phyloP scores from a whole-genome alignment of 2,888 invertebrate genomes.

The Troglohyphantes excavatus region DNA sequence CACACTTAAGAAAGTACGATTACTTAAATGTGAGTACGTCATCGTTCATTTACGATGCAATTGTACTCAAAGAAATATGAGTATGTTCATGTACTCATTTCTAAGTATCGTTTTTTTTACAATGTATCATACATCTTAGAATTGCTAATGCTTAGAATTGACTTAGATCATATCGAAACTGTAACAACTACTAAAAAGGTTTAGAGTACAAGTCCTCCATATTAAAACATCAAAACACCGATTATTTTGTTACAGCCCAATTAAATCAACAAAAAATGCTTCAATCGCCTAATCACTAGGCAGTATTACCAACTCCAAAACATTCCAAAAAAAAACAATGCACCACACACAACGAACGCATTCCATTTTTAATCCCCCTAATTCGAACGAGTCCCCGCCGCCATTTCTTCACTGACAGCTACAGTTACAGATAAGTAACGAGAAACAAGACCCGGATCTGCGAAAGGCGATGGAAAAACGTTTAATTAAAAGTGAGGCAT shows the following conservation, averaged over 20 bases:
- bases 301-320: background rate
- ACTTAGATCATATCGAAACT: no score
- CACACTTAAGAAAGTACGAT: no score
- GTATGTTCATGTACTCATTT: no score
- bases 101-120: no score
- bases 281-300: background rate
- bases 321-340: background rate
- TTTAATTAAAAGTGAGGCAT: conserved; percentile 70
- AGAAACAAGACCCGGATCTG: conserved; percentile 47
- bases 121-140: no score
- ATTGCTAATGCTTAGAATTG: no score
- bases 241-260: background rate
- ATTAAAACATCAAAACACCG: background rate
- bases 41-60: no score
- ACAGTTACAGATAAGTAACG: conserved; percentile 64
- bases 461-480: conserved; percentile 14
- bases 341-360: background rate
- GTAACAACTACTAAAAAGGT: no score
- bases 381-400: background rate
- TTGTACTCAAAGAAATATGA: no score
- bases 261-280: background rate
- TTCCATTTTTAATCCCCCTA: background rate
- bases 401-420: conserved; percentile 26
- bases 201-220: background rate
- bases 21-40: no score